These are phyloP conservation scores for Amphipoea lucens DNA, from an alignment of 2,888 invertebrate genomes.

Conservation along the genomic window DNA sequence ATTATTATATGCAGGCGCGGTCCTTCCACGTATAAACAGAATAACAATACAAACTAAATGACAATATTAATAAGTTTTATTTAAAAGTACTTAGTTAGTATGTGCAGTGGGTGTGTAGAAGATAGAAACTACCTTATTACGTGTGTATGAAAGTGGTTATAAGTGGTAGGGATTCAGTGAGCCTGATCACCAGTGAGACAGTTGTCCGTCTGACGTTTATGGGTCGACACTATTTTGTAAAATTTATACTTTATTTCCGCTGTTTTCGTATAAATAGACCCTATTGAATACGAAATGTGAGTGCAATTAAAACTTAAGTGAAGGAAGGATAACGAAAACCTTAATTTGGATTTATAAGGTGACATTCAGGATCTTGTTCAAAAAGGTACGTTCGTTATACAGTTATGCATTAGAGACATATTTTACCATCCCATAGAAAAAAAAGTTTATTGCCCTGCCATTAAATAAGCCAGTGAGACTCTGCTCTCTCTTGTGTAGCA, in stretches of 20 bases:
- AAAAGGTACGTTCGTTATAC: neutral
- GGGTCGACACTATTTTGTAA: neutral
- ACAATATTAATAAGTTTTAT: constrained; percentile 56
- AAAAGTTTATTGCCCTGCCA: no score
- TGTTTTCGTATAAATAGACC: neutral
- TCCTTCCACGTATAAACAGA: constrained; percentile 25
- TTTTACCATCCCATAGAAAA: neutral
- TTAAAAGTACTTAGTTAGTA: constrained; percentile 50
- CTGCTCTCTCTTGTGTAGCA: neutral
- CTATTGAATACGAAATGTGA: neutral
- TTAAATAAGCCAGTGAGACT: neutral
- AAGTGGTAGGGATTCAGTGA: constrained; percentile 57
- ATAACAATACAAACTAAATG: constrained; percentile 53
- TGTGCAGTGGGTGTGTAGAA: constrained; percentile 54
- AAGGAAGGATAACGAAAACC: neutral
- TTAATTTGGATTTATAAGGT: neutral
- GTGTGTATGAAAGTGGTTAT: constrained; percentile 56
- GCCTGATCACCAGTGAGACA: constrained; percentile 43
- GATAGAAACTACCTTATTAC: constrained; percentile 37
- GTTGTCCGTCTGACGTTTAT: constrained; percentile 28
- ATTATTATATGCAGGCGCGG: constrained; percentile 5
- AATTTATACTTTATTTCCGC: neutral
- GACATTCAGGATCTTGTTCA: neutral
- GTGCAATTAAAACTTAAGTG: neutral
- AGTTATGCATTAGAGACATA: neutral